Conservation (phyloP, 1,140 invertebrate genomes). For the Tetragonula clypearis region DNA sequence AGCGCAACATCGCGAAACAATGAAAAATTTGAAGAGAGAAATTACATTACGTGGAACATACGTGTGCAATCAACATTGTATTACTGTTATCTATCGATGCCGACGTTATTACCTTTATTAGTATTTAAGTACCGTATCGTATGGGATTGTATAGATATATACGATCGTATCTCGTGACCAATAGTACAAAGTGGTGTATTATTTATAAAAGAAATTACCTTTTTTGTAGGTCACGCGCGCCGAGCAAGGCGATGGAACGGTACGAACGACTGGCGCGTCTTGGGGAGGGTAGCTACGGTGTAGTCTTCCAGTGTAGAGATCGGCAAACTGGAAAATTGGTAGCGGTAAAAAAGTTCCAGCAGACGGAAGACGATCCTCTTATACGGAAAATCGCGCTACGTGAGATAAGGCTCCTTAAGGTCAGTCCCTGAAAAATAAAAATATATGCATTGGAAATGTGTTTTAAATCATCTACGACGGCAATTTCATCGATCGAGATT, state of each 20-base stretch:
- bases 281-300: slow-evolving; percentile 98
- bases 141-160: background rate
- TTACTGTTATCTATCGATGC: background rate
- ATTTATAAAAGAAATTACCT: slow-evolving; percentile 35
- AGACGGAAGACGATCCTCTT: slow-evolving; percentile 98
- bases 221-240: slow-evolving; percentile 87
- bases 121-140: background rate
- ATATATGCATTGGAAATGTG: background rate
- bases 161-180: background rate
- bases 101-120: background rate
- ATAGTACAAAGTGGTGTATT: background rate
- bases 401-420: slow-evolving; percentile 98
- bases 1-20: background rate
- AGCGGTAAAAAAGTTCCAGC: slow-evolving; percentile 99
- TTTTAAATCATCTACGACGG: too few species aligned
- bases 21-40: background rate
- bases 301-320: slow-evolving; percentile 99
- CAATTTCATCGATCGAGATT: too few species aligned
- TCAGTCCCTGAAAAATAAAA: slow-evolving; percentile 76
- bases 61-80: background rate
- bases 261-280: slow-evolving; percentile 98
- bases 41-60: background rate
- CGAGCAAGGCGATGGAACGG: slow-evolving; percentile 97
- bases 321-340: slow-evolving; percentile 97
- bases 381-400: slow-evolving; percentile 99